These are phyloP conservation scores for Drosophila melanosoma DNA, from an alignment of 2,888 invertebrate genomes.

Conservation along the genomic window DNA sequence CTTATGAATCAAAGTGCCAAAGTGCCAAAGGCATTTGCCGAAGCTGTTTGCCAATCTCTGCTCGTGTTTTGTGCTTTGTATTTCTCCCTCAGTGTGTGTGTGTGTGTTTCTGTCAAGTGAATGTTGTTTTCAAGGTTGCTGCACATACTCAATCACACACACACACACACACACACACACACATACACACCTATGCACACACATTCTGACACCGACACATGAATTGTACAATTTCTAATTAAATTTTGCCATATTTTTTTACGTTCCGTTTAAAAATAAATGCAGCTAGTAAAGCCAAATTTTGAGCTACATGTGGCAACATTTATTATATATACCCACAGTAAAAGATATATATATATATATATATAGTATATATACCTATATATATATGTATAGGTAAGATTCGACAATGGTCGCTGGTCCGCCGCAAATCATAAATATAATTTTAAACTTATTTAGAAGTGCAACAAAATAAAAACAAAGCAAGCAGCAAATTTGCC, in stretches of 20 bases:
- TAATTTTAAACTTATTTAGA: constrained; percentile 70
- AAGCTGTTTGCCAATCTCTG: constrained; percentile 62
- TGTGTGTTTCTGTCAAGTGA: constrained; percentile 45
- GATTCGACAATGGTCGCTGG: constrained; percentile 28
- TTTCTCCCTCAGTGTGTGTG: not conserved
- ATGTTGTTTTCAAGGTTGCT: constrained; percentile 69
- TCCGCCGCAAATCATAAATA: constrained; percentile 58
- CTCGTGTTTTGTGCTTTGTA: constrained; percentile 20
- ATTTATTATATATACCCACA: constrained; percentile 15
- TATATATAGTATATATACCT: not conserved
- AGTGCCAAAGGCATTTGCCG: constrained; percentile 67
- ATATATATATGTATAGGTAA: not conserved
- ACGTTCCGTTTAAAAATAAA: constrained; percentile 63
- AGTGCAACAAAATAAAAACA: constrained; percentile 33
- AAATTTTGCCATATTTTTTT: constrained; percentile 52
- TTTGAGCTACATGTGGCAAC: constrained; percentile 36
- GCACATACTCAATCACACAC: constrained; percentile 46
- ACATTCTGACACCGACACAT: constrained; percentile 32
- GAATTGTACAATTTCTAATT: constrained; percentile 66
- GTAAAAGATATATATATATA: constrained; percentile 14
- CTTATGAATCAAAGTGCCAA: constrained; percentile 66
- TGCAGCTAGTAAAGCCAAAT: constrained; percentile 59
- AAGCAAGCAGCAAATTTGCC: constrained; percentile 7
- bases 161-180: constrained; percentile 21
- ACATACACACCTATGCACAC: constrained; percentile 7